These are phyloP conservation scores for Osmoderma eremita DNA, from an alignment of 2,888 invertebrate genomes.

Conservation along the genomic window DNA sequence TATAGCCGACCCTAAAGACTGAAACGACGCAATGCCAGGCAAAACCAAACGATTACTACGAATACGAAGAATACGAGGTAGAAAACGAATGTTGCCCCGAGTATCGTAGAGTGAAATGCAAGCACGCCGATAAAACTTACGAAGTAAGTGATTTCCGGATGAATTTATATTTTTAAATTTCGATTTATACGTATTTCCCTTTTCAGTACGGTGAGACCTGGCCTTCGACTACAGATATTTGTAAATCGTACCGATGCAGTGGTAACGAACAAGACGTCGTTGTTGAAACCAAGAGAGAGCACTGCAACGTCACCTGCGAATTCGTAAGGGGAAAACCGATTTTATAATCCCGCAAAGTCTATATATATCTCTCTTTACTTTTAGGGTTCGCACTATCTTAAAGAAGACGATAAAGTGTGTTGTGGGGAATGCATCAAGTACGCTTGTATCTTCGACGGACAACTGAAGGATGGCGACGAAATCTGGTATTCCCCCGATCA, in stretches of 20 bases:
- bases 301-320: background rate
- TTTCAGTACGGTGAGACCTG: conserved; percentile 12
- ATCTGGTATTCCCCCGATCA: conserved; percentile 71
- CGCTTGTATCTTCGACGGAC: conserved; percentile 66
- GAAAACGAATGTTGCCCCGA: conserved; percentile 70
- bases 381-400: conserved; percentile 70
- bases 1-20: conserved; percentile 60
- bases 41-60: conserved; percentile 64
- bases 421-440: conserved; percentile 74
- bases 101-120: conserved; percentile 67
- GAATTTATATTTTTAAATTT: too few species aligned
- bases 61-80: conserved; percentile 63
- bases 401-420: conserved; percentile 63
- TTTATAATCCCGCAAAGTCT: too few species aligned
- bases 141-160: conserved; percentile 57
- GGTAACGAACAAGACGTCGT: conserved; percentile 2
- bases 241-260: conserved; percentile 2
- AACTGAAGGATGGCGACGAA: conserved; percentile 65
- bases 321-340: conserved; percentile 1
- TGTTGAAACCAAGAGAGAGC: background rate
- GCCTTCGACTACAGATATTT: conserved; percentile 4
- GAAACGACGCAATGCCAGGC: conserved; percentile 62
- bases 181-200: too few species aligned
- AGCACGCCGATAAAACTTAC: conserved; percentile 64
- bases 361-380: conserved; percentile 49